Base-by-base conservation (phyloP, 2,888 invertebrate genomes). In the Rhagonycha lutea region DNA sequence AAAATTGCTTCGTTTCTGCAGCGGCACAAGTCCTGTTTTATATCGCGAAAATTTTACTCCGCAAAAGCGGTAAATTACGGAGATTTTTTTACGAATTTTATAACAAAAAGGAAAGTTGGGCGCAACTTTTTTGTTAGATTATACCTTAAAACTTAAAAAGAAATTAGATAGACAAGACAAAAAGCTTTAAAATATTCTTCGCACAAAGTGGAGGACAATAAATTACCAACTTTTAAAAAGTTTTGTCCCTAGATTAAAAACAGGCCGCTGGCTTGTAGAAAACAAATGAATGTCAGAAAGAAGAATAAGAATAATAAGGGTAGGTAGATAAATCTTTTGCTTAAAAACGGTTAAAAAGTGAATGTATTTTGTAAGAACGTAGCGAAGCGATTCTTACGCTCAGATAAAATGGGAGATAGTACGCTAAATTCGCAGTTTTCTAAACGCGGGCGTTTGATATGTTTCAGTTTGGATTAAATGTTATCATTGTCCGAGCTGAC, bases 181-280 rank as follows among this genome's bases (percentile, higher is more conserved):
- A 77, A 73, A 76, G 73, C 73, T 68, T 70, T 70, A 70, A 73
- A 74, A 73, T 77, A 77, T 72, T 74, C 76, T 73, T 74, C 77
- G 63, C 71, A 60, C 68, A 74, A 72, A 74, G 69, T 72, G 28
- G 68, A 74, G 62, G 77, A 83, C 83, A 82, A 86, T 87, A 87
- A 87, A 86, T 87, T 86, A 85, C 84, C 81, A 86, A 86, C 83
- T 86, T 86, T 85, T 85, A 84, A 85, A 86, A 86, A 87, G 85
- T 86, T 87, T 85, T 83, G 84, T 85, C 84, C 83, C 85, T 82
- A 87, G 87, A 87, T 87, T 87, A 87, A 87, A 87, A 87, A 87
- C 87, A 86, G 86, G 86, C 86, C 87, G 86, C 85, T 85, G 85
- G 86, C 85, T 86, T 86, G 85, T 85, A 86, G 85, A 84, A 86